phyloP scores from a whole-genome alignment of 2,888 invertebrate genomes.

The Ommatoiulus sabulosus region DNA sequence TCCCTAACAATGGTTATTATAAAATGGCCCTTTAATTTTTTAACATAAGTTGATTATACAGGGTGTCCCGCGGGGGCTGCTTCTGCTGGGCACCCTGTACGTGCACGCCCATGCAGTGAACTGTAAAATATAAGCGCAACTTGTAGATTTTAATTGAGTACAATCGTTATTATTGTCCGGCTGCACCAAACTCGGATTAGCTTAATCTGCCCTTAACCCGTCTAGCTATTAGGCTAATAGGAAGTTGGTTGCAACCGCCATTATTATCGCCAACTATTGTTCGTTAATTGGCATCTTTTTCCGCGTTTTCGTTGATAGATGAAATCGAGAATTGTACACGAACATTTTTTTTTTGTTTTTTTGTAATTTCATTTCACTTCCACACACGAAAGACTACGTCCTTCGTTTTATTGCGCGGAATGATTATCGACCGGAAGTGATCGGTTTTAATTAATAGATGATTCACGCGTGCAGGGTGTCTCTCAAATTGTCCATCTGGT shows the following conservation, averaged over 20 bases:
- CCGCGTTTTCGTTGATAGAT: conserved; percentile 15
- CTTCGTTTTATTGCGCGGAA: background rate
- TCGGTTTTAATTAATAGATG: background rate
- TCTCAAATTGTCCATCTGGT: background rate
- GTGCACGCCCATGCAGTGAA: background rate
- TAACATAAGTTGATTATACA: background rate
- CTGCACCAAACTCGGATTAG: background rate
- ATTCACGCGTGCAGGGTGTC: background rate
- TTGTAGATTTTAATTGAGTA: conserved; percentile 13
- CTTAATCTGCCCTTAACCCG: background rate
- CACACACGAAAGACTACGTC: background rate
- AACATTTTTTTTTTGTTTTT: background rate
- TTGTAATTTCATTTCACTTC: background rate
- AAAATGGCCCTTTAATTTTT: too few species aligned
- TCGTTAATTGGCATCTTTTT: conserved; percentile 36
- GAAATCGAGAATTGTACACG: background rate
- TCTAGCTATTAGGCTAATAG: background rate
- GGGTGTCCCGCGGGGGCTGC: background rate
- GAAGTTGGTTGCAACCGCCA: background rate
- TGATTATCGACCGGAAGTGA: background rate
- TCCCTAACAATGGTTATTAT: too few species aligned
- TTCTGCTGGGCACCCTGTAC: background rate
- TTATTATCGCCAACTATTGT: conserved; percentile 36
- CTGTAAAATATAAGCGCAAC: conserved; percentile 1
- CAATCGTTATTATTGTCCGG: conserved; percentile 17